A percentile compares a stretch with the other conserved stretches of the same genome.
Evolutionary conservation across 2,888 invertebrate species (phyloP).

Genomic region (Endomychus coccineus): DNA sequence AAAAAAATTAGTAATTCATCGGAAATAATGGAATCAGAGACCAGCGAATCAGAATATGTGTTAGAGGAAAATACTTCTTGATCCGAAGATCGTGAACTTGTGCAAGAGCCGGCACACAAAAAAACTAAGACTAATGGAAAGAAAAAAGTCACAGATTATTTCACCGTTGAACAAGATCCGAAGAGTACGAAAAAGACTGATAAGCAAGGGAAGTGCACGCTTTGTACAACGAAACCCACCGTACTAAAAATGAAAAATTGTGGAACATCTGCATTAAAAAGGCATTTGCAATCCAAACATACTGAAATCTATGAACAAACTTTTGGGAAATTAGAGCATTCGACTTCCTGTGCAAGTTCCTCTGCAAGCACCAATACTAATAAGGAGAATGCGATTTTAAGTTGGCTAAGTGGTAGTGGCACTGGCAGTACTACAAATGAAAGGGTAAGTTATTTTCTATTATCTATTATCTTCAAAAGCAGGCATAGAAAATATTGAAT

Average conservation of each 20-base stretch:
- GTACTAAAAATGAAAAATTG: constrained; percentile 3
- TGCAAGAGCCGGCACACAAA: constrained; percentile 2
- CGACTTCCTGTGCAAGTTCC: constrained; percentile 6
- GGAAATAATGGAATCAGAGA: constrained; percentile 1
- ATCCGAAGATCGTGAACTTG: constrained; percentile 1
- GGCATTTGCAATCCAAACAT: constrained; percentile 6
- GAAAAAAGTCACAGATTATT: constrained; percentile 1
- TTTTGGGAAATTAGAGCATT: constrained; percentile 6
- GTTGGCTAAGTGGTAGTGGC: no score
- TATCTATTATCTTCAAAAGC: no score
- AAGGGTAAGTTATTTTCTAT: no score
- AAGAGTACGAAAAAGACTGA: constrained; percentile 5
- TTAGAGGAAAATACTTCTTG: constrained; percentile 4
- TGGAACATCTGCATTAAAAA: constrained; percentile 7
- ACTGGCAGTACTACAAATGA: no score
- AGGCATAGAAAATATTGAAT: no score
- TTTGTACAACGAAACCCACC: no score
- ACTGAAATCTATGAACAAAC: constrained; percentile 7
- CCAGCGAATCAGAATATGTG: constrained; percentile 1
- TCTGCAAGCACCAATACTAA: constrained; percentile 3
- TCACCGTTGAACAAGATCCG: constrained; percentile 7
- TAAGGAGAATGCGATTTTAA: no score
- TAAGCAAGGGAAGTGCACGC: constrained; percentile 4
- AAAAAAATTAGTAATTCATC: no score
- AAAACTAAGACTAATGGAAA: neutral